phyloP scores from a whole-genome alignment of 2,888 invertebrate species.

The Didymodactylos carnosus region DNA sequence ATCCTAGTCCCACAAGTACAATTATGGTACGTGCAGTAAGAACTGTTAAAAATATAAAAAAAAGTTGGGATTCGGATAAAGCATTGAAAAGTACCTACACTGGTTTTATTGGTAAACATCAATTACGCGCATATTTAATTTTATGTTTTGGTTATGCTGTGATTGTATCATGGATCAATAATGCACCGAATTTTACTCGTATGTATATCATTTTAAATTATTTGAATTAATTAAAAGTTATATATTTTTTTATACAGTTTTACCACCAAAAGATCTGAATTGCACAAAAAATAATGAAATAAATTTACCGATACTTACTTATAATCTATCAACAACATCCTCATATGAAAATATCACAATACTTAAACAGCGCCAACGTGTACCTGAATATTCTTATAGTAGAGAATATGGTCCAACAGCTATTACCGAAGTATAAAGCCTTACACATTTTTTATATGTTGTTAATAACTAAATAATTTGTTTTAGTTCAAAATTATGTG shows the following conservation, averaged over 20 bases:
- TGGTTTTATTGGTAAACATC: slow-evolving; percentile 8
- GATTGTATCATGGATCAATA: slow-evolving; percentile 3
- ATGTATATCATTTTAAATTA: background rate
- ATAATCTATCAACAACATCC: background rate
- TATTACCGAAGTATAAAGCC: background rate
- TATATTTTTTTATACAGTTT: background rate
- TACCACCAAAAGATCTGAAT: background rate
- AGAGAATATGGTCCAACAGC: background rate
- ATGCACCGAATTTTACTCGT: slow-evolving; percentile 1
- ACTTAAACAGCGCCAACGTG: background rate
- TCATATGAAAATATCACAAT: too few species aligned
- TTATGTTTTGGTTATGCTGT: slow-evolving; percentile 9
- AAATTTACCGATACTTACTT: background rate
- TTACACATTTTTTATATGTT: background rate
- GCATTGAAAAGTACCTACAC: slow-evolving; percentile 12
- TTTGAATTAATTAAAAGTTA: background rate
- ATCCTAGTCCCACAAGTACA: slow-evolving; percentile 1
- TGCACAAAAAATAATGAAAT: background rate
- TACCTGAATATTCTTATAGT: background rate
- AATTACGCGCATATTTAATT: background rate
- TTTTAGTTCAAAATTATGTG: background rate
- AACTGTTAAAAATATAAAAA: slow-evolving; percentile 2
- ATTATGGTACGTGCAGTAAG: background rate
- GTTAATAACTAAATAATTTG: background rate
- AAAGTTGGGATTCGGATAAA: slow-evolving; percentile 13